Evolutionary conservation across 2,113 vertebrate genomes (phyloP), one percentile per base, ranked within the genome.

Genomic region (Hassar affinis): DNA sequence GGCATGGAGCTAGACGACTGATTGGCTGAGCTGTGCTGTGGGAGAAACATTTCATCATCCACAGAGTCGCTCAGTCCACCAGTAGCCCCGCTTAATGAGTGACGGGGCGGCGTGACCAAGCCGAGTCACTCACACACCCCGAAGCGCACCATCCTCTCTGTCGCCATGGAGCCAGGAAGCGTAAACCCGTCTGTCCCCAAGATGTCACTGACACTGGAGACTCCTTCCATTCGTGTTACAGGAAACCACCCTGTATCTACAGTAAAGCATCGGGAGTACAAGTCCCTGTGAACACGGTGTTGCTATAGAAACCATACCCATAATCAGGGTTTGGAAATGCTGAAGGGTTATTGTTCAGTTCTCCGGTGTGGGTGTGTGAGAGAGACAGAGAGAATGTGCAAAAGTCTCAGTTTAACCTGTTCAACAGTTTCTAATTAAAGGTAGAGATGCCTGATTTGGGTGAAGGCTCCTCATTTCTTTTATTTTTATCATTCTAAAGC

Each of bases 1-100:
- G 95, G 92, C 71, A 92, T 99, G 90, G 96, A 97, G 49, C 81
- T 97, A 79, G 94, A 93, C 0, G 97, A 99, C 91, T 99, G 88
- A 94, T 64, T 47, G 54, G 47, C 30, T 42, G 9, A 33, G 57
- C 30, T 30, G 45, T 14, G 20, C 71, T 27, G 79, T 80, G 6
- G 47, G 49, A 35, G 62, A 45, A 14, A 2, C 18, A 38, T 45
- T 45, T 25, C 64, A 66, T 20, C 7, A 0, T 68, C 1, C 38
- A 42, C 38, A 42, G 38, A 3, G 38, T 42, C 38, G 6, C 64
- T 68, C 33, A 68, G 7, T 59, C 56, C 56, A 59, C 56, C 25
- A 10, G 56, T 20, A 2, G 10, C 6, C 22, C 56, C 33, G 4
- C 61, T 64, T 64, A 30, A 33, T 6, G 27, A 17, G 12, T 62